A percentile compares a stretch with the other conserved stretches of the same genome.
Evolutionary conservation across 2,797 vertebrate species (phyloP).

Genomic region (Taenioides sp.): DNA sequence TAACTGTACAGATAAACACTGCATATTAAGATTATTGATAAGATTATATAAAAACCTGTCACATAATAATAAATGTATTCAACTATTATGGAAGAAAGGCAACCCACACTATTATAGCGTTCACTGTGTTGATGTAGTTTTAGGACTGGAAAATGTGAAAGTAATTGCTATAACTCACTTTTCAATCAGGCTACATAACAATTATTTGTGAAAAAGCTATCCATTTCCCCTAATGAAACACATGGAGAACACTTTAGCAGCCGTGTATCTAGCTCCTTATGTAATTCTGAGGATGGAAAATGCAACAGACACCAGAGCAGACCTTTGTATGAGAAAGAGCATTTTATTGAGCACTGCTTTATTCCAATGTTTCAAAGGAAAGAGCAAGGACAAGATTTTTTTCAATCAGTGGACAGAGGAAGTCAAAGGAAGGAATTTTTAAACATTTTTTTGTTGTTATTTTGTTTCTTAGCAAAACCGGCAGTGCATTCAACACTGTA

Average conservation of each 20-base stretch:
- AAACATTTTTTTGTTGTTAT: constrained; percentile 79
- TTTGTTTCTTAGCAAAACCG: constrained; percentile 60
- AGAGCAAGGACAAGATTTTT: constrained; percentile 86
- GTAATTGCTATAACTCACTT: too few relatives aligned
- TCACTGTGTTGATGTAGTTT: too few relatives aligned
- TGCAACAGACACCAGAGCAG: constrained; percentile 13
- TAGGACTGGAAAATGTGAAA: too few relatives aligned
- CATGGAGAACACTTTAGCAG: background rate
- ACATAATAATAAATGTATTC: too few relatives aligned
- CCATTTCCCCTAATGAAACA: background rate
- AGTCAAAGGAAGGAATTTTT: constrained; percentile 85
- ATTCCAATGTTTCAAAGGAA: constrained; percentile 93
- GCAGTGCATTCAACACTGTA: constrained; percentile 36
- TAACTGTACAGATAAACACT: background rate
- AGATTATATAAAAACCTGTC: too few relatives aligned
- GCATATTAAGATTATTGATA: background rate
- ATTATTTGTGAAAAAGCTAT: background rate
- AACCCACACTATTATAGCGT: too few relatives aligned
- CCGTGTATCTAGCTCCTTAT: background rate
- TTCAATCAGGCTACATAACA: too few relatives aligned
- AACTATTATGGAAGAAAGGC: too few relatives aligned
- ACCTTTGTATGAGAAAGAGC: constrained; percentile 56
- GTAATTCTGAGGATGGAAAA: background rate
- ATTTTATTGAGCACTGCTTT: constrained; percentile 78
- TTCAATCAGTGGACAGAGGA: constrained; percentile 88